Evolutionary conservation across 2,797 vertebrate genomes (phyloP).

Genomic region (Lateolabrax maculatus): DNA sequence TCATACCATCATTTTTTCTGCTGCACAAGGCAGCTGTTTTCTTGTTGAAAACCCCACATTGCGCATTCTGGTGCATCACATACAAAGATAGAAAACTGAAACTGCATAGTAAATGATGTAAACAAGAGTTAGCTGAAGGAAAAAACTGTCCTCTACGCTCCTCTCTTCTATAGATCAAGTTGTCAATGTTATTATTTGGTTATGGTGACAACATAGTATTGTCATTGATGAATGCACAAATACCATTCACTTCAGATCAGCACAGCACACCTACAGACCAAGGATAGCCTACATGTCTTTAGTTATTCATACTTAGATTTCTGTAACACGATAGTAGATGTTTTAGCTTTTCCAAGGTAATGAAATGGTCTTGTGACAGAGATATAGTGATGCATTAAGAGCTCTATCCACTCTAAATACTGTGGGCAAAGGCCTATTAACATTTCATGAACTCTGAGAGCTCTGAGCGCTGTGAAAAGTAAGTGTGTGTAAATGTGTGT

Average conservation of each 20-base stretch:
- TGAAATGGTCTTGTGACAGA: slow-evolving; percentile 57
- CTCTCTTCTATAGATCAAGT: neutral
- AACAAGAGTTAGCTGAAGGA: neutral
- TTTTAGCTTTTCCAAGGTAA: slow-evolving; percentile 41
- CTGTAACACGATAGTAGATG: neutral
- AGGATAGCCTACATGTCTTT: neutral
- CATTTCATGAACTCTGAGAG: slow-evolving; percentile 69
- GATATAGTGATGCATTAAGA: slow-evolving; percentile 55
- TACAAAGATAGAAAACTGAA: neutral
- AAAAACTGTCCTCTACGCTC: neutral
- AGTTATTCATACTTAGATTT: slow-evolving; percentile 22
- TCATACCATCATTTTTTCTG: neutral
- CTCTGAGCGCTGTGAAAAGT: slow-evolving; percentile 19
- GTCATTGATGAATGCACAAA: neutral
- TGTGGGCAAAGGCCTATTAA: slow-evolving; percentile 59
- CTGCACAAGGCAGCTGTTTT: neutral
- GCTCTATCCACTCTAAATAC: slow-evolving; percentile 27
- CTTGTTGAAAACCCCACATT: neutral
- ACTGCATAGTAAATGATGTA: neutral
- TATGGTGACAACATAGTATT: neutral
- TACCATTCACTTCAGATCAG: neutral
- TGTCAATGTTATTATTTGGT: neutral
- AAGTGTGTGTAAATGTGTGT: slow-evolving; percentile 15
- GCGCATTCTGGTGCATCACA: neutral
- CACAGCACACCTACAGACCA: neutral